Base-by-base conservation (phyloP, 2,888 invertebrate species). In the Andrena flavipes region DNA sequence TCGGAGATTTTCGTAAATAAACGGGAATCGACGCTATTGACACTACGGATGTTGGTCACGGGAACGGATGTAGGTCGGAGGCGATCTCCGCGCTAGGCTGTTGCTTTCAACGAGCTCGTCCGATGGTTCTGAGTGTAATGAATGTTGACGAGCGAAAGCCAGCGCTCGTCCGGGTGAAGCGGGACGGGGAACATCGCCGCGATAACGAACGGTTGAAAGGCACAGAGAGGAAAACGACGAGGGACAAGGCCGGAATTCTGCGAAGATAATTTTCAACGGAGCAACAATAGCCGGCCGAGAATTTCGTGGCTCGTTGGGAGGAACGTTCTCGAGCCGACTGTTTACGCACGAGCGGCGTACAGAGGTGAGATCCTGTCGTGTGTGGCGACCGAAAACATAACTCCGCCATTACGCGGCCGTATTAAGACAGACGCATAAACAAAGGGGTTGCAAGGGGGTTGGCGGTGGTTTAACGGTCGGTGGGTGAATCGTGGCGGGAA, bases 381-480 rank as follows among this genome's bases (percentile, higher is more conserved):
- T 74, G 80, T 83, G 84, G 83, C 83, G 76, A 72, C 76, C 85
- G 87, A 89, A 88, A 90, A 87, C 90, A 87, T 84, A 87, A 88
- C 89, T 90, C 88, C 82, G 87, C 89, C 89, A 90, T 91, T 91
- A 90, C 87, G 88, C 87, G 90, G 88, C 85, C 89, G 86, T 89
- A 85, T 89, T 89, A 90, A 90, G 89, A 88, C 89, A 90, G 90
- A 89, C 86, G 87, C 82, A 77, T 84, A 87, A 90, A 90, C 91
- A 88, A 85, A 83, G 88, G 80, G n/a, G n/a, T 16, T 30, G 59
- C 23, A 7, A 33, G 49, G 67, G 56, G 79, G 71, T 54, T 42
- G 75, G 54, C 51, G 79, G 23, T 54, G 26, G 33, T 35, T 8
- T 49, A 63, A 33, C 20, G 51, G 49, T 76, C 30, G 69, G 67